These are phyloP conservation scores for Lepidurus couesii DNA, from an alignment of 1,140 invertebrate genomes.

Conservation along the genomic window DNA sequence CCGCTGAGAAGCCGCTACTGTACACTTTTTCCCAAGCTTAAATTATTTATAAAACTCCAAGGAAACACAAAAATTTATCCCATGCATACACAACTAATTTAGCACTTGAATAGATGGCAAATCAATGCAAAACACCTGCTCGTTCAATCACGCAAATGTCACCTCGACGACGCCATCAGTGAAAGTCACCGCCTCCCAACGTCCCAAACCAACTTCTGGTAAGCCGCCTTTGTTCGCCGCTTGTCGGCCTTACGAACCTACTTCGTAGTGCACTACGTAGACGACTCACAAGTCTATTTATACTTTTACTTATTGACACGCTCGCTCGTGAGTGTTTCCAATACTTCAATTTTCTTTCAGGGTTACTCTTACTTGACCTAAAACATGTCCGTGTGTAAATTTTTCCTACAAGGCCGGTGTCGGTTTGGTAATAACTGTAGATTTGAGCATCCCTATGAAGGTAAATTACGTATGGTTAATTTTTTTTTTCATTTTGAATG, in stretches of 20 bases:
- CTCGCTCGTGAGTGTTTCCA: neutral
- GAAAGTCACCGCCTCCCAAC: neutral
- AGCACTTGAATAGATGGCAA: neutral
- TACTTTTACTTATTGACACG: too few species aligned
- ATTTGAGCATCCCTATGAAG: neutral
- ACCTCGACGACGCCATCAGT: conserved; percentile 11
- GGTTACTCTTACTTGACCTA: neutral
- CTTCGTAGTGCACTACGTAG: neutral
- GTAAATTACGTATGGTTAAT: neutral
- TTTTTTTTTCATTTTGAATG: too few species aligned
- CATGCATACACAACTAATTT: neutral
- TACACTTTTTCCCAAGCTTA: conserved; percentile 8
- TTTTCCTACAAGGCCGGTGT: neutral
- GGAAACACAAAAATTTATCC: neutral
- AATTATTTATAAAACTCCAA: neutral
- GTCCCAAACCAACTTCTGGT: neutral
- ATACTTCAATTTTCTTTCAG: neutral
- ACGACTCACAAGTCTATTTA: neutral
- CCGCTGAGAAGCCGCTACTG: neutral
- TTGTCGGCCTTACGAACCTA: neutral
- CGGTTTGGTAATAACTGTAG: neutral
- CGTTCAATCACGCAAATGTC: conserved; percentile 10
- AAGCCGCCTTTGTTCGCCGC: neutral
- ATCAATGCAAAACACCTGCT: neutral
- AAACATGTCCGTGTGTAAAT: neutral